These are phyloP conservation scores for Yponomeuta cagnagella DNA, from an alignment of 2,888 invertebrate species.

Conservation along the genomic window DNA sequence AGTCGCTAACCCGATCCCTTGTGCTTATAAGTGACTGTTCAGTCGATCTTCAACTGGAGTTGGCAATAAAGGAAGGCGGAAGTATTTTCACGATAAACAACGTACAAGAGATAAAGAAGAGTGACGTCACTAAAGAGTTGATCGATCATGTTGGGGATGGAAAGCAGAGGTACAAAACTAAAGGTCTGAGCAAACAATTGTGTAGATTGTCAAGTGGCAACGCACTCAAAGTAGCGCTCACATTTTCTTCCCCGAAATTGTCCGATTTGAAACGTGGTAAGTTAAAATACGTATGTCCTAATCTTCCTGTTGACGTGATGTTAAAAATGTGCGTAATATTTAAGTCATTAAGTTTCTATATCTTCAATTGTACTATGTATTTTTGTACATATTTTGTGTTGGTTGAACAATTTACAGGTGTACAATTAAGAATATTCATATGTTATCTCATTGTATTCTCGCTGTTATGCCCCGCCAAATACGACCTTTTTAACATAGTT, in stretches of 20 bases:
- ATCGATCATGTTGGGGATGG: constrained; percentile 37
- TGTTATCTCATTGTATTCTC: too few species aligned
- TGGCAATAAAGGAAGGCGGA: constrained; percentile 47
- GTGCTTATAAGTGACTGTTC: constrained; percentile 59
- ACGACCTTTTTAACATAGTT: not conserved
- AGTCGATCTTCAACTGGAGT: constrained; percentile 48
- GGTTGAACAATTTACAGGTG: too few species aligned
- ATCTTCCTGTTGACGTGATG: too few species aligned
- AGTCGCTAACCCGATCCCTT: constrained; percentile 42
- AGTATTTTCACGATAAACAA: constrained; percentile 49
- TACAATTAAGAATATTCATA: too few species aligned
- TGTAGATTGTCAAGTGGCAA: constrained; percentile 55
- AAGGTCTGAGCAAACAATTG: constrained; percentile 47
- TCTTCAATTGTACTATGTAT: too few species aligned
- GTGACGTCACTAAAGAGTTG: constrained; percentile 53
- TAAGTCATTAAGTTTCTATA: too few species aligned
- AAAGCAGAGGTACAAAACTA: constrained; percentile 36
- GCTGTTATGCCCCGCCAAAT: not conserved
- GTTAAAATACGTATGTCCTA: constrained; percentile 20
- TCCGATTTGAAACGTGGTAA: constrained; percentile 43
- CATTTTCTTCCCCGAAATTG: constrained; percentile 50
- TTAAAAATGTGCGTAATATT: too few species aligned
- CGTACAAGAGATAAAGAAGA: constrained; percentile 57
- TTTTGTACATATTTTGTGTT: too few species aligned
- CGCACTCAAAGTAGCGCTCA: constrained; percentile 52